These are phyloP conservation scores for Uropsilus gracilis DNA, from an alignment of 2,113 vertebrate species.

Conservation along the genomic window DNA sequence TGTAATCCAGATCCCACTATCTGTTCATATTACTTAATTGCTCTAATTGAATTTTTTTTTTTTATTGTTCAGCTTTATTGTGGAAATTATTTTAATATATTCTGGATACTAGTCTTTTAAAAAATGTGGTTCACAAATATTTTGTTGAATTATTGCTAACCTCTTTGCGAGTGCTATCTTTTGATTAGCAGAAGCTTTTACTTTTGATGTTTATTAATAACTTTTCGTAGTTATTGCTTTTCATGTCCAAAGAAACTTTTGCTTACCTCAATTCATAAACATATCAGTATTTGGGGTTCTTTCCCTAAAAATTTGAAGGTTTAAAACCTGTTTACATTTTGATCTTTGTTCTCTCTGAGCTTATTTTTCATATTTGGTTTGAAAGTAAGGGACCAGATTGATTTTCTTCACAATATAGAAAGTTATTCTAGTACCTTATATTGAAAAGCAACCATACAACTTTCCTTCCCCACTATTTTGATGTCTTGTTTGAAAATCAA, in stretches of 20 bases:
- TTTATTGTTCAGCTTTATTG: background rate
- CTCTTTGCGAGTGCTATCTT: constrained; percentile 6
- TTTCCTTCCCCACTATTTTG: background rate
- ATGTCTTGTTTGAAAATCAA: background rate
- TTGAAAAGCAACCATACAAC: background rate
- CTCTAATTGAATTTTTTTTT: constrained; percentile 10
- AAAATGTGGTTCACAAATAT: background rate
- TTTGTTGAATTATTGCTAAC: background rate
- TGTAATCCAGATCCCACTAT: background rate
- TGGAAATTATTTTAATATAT: background rate
- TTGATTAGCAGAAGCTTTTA: background rate
- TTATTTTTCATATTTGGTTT: background rate
- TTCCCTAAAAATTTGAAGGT: background rate
- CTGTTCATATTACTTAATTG: constrained; percentile 9
- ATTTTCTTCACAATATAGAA: background rate
- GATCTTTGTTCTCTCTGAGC: background rate
- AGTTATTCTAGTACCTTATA: background rate
- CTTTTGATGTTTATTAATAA: background rate
- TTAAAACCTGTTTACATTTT: background rate
- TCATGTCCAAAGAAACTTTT: background rate
- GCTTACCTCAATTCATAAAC: background rate
- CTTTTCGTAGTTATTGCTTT: background rate
- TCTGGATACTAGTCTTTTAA: background rate
- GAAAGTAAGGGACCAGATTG: background rate
- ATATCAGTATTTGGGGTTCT: background rate